Base-by-base conservation (phyloP, 2,888 invertebrate species). In the Zygothrica quintamaculata region DNA sequence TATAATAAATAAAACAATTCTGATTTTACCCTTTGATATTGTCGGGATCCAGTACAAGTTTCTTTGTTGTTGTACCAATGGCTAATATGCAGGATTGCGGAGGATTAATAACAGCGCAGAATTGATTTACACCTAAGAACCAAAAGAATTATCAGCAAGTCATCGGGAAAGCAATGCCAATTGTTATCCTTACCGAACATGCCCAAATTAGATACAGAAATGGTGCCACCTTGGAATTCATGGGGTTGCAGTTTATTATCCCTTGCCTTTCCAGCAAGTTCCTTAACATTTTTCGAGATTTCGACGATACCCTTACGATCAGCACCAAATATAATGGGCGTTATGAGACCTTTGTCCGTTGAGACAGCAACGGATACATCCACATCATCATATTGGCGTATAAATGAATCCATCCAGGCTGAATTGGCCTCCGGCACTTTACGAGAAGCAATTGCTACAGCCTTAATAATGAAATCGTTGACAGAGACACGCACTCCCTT, bases 341-440 rank as follows among this genome's bases (percentile, higher is more conserved):
- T 99, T 65, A 99, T 98, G 7, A 99, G 93, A 0, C 99, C 99
- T 66, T 94, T 93, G 3, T 97, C 97, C 0, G 99, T 99, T 62
- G 97, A 97, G 3, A 99, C 99, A 0, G 99, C 99, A 58, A 99
- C 97, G 85, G 96, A 97, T 1, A 99, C 96, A 90, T 99, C 99
- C 7, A 99, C 99, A 84, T 95, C 94, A 44, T 95, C 94, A 89
- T 91, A 98, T 97, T 98, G 96, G 92, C 99, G 94, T 88, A 99
- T 98, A 84, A 94, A 94, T 4, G 95, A 93, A 53, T 96, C 98
- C 94, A 98, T 94, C 99, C 99, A 99, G 59, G 97, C 94, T 1
- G 98, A 96, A 92, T 99, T 99, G 6, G 96, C 96, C 85, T 97
- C 95, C 0, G 99, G 99, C 52, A 99, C 96, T 90, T 96, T 95